Conservation (phyloP, 1,140 invertebrate genomes). For the Copidosoma floridanum region DNA sequence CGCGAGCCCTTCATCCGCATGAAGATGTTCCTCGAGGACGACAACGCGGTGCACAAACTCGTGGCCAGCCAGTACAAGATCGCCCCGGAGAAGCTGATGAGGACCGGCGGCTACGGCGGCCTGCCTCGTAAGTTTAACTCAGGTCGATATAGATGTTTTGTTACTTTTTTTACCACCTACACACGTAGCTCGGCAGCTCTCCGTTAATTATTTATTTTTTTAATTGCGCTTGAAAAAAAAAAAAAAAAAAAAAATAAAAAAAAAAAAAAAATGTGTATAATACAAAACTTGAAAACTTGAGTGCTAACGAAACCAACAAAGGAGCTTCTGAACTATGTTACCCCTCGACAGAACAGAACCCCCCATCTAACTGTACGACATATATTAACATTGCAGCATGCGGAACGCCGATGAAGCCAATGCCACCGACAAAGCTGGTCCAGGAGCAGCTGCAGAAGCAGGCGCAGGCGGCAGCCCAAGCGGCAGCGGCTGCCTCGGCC, state of each 20-base stretch:
- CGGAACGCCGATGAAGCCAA: constrained; percentile 70
- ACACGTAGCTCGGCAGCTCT: constrained; percentile 47
- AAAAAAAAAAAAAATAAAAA: no score
- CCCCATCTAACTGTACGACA: neutral
- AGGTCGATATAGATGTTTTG: constrained; percentile 58
- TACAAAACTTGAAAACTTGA: no score
- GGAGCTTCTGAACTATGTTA: constrained; percentile 48
- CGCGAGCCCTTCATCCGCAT: constrained; percentile 96
- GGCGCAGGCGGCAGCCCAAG: constrained; percentile 51
- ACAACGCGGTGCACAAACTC: constrained; percentile 93
- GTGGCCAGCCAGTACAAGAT: constrained; percentile 98
- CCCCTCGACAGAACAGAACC: neutral
- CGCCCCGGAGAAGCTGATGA: constrained; percentile 92
- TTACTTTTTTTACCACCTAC: constrained; percentile 48
- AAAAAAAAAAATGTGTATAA: no score
- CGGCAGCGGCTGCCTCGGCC: constrained; percentile 49
- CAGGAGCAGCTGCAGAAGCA: constrained; percentile 62
- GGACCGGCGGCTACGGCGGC: constrained; percentile 88
- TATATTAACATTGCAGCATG: constrained; percentile 59
- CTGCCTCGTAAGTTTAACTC: constrained; percentile 70
- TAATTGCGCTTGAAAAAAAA: no score
- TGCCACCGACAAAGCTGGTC: constrained; percentile 76
- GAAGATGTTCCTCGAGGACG: constrained; percentile 97
- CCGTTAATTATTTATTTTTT: no score
- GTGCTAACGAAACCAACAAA: neutral